phyloP scores from a whole-genome alignment of 2,888 invertebrate genomes.

The Dysmachus trigonus region DNA sequence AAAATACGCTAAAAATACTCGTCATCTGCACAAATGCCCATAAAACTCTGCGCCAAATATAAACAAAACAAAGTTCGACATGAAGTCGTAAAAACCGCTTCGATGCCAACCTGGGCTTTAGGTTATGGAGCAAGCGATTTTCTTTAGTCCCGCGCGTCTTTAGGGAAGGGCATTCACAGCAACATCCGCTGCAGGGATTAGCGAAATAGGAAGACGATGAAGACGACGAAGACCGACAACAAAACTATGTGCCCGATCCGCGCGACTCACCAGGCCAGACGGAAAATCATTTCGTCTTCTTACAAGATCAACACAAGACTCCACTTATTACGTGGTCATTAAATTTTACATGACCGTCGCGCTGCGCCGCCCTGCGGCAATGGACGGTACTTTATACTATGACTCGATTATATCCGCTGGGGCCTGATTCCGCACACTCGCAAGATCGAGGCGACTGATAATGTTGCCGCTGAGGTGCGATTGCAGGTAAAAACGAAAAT shows the following conservation, averaged over 20 bases:
- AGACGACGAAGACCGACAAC: neutral
- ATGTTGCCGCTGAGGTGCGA: constrained; percentile 26
- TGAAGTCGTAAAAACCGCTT: neutral
- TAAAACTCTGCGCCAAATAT: constrained; percentile 9
- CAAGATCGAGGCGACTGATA: constrained; percentile 39
- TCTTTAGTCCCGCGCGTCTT: neutral
- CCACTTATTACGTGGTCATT: constrained; percentile 44
- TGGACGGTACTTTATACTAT: neutral
- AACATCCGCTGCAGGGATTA: neutral
- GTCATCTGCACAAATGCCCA: neutral
- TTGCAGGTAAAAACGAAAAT: neutral
- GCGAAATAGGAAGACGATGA: neutral
- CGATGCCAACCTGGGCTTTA: neutral
- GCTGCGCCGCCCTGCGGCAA: neutral
- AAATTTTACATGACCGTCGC: constrained; percentile 35
- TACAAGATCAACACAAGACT: constrained; percentile 36
- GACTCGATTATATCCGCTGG: neutral
- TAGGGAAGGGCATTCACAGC: neutral
- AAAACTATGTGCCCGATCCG: neutral
- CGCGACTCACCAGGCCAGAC: constrained; percentile 28
- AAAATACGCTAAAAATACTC: constrained; percentile 1
- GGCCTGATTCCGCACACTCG: neutral
- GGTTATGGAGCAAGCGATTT: neutral
- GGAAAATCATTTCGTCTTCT: constrained; percentile 33
- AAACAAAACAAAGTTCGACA: constrained; percentile 5